Conservation (phyloP, 2,797 vertebrate species). For the Octomys mimax region DNA sequence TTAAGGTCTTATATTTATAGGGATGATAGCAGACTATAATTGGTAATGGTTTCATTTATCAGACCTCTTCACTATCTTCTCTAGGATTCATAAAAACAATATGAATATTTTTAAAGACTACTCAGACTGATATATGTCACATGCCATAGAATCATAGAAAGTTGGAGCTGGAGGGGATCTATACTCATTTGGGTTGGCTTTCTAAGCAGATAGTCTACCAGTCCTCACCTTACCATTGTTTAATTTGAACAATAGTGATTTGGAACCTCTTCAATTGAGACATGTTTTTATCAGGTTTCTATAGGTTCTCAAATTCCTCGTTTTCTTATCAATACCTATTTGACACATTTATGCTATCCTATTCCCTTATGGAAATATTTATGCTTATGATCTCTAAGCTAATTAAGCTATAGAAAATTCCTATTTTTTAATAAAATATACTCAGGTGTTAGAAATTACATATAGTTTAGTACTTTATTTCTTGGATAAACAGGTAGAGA, state of each 20-base stretch:
- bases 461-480: background rate
- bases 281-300: background rate
- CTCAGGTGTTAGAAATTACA: constrained; percentile 15
- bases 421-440: constrained; percentile 18
- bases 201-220: background rate
- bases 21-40: background rate
- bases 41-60: background rate
- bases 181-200: background rate
- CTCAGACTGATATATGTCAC: background rate
- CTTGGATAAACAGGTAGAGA: constrained; percentile 15
- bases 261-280: constrained; percentile 9
- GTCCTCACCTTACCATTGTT: background rate
- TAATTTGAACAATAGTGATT: background rate
- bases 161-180: background rate
- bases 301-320: background rate
- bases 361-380: background rate
- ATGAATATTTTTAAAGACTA: constrained; percentile 31
- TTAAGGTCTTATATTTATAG: background rate
- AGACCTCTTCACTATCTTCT: background rate
- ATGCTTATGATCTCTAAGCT: background rate
- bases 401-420: background rate
- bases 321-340: background rate
- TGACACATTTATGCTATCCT: background rate
- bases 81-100: background rate
- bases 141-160: background rate